Percentiles rank a stretch among this genome's conserved stretches.
Conservation (phyloP, 2,888 invertebrate species). For the Orgyia antiqua region DNA sequence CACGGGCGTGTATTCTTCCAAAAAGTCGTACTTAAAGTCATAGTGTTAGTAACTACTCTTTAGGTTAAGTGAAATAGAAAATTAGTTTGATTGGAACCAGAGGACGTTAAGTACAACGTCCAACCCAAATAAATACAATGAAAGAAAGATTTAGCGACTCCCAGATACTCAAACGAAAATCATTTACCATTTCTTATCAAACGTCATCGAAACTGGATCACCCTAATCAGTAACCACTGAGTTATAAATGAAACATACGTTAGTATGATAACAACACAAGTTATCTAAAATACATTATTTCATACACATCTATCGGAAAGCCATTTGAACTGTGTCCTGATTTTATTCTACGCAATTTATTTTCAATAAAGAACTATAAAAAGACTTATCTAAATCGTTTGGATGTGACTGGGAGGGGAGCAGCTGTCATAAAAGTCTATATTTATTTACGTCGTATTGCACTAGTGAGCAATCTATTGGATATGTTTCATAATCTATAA, state of each 20-base stretch:
- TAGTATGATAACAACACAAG: constrained; percentile 52
- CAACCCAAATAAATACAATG: too few relatives aligned
- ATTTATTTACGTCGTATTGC: constrained; percentile 66
- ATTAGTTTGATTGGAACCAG: too few relatives aligned
- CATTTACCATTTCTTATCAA: constrained; percentile 22
- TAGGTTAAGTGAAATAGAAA: too few relatives aligned
- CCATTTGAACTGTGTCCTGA: constrained; percentile 70
- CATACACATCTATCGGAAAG: constrained; percentile 76
- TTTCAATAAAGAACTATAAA: constrained; percentile 79
- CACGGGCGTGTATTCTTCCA: too few relatives aligned
- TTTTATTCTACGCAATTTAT: constrained; percentile 79
- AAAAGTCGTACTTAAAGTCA: too few relatives aligned
- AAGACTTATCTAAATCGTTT: constrained; percentile 77
- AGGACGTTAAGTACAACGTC: too few relatives aligned
- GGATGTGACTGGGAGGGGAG: constrained; percentile 60
- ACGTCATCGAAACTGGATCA: constrained; percentile 24
- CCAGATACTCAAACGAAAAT: too few relatives aligned
- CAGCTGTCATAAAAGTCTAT: constrained; percentile 65
- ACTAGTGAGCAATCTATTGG: constrained; percentile 41
- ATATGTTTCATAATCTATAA: constrained; percentile 1
- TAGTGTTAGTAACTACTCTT: too few relatives aligned
- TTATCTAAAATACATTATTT: constrained; percentile 71
- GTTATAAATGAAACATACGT: constrained; percentile 43
- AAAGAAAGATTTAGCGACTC: too few relatives aligned
- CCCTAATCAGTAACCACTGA: constrained; percentile 29